Percentiles rank a stretch among this genome's conserved stretches.
phyloP scores from a whole-genome alignment of 2,888 invertebrate species.

The Tiliacea citrago region DNA sequence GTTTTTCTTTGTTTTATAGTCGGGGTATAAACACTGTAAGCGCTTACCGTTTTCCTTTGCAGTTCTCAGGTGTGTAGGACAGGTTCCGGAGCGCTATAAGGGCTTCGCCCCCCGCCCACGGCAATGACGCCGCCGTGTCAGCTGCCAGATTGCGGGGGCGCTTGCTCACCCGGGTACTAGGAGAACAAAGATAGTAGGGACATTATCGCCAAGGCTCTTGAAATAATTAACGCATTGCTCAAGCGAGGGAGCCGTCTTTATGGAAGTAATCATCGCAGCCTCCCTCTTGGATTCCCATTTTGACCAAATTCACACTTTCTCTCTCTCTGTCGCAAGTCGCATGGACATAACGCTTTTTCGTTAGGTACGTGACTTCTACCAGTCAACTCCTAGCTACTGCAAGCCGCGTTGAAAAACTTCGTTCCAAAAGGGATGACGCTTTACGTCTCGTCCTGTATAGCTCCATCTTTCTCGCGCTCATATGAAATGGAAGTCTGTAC shows the following conservation, averaged over 20 bases:
- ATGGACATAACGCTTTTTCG: no score
- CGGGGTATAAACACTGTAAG: background rate
- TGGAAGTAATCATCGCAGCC: background rate
- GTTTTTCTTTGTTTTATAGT: background rate
- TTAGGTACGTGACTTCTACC: no score
- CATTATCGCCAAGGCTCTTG: background rate
- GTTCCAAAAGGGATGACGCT: background rate
- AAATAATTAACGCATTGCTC: background rate
- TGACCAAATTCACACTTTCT: no score
- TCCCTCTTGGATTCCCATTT: no score
- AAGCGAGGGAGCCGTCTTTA: background rate
- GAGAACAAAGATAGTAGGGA: background rate
- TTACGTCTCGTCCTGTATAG: background rate
- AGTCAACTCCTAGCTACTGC: no score
- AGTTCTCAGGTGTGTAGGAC: constrained; percentile 70
- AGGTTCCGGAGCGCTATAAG: constrained; percentile 75
- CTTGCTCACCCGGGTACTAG: constrained; percentile 83
- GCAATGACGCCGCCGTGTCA: constrained; percentile 83
- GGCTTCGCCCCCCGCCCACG: constrained; percentile 82
- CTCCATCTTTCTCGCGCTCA: background rate
- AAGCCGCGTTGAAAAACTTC: no score
- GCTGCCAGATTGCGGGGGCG: constrained; percentile 81
- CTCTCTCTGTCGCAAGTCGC: no score
- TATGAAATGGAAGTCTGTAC: no score
- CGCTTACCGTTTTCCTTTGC: constrained; percentile 78